These are phyloP conservation scores for Helobdella robusta DNA, from an alignment of 2,888 invertebrate species.

Conservation along the genomic window DNA sequence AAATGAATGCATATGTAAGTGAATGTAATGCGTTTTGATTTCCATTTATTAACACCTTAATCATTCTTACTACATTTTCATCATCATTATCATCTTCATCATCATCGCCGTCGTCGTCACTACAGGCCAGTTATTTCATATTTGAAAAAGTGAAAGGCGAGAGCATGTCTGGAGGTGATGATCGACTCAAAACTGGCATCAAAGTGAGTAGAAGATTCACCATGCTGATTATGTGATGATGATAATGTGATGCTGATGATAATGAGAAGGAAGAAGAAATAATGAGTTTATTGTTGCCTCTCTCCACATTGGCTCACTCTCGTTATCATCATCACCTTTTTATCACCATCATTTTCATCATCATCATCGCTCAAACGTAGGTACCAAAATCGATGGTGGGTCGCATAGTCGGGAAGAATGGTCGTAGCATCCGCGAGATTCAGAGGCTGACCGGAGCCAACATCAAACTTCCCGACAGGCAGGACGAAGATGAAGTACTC, in stretches of 20 bases:
- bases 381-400: constrained; percentile 83
- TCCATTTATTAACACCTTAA: not conserved
- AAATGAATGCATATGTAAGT: no score
- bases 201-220: constrained; percentile 78
- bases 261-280: not conserved
- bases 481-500: constrained; percentile 34
- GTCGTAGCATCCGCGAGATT: constrained; percentile 59
- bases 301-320: not conserved
- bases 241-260: not conserved
- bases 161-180: constrained; percentile 56
- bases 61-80: not conserved
- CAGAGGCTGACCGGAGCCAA: constrained; percentile 86
- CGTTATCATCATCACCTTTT: no score
- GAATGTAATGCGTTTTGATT: no score
- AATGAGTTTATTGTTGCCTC: not conserved
- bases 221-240: constrained; percentile 82
- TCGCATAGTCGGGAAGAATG: constrained; percentile 81
- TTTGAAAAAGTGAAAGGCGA: constrained; percentile 89
- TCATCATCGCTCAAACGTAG: constrained; percentile 46
- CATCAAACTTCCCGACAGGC: constrained; percentile 48
- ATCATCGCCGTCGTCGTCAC: not conserved
- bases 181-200: constrained; percentile 84
- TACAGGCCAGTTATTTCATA: constrained; percentile 87
- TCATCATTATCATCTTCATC: not conserved
- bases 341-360: no score